Evolutionary conservation across 2,113 vertebrate genomes (phyloP).

Genomic region (Serranochromis macrocephalus): DNA sequence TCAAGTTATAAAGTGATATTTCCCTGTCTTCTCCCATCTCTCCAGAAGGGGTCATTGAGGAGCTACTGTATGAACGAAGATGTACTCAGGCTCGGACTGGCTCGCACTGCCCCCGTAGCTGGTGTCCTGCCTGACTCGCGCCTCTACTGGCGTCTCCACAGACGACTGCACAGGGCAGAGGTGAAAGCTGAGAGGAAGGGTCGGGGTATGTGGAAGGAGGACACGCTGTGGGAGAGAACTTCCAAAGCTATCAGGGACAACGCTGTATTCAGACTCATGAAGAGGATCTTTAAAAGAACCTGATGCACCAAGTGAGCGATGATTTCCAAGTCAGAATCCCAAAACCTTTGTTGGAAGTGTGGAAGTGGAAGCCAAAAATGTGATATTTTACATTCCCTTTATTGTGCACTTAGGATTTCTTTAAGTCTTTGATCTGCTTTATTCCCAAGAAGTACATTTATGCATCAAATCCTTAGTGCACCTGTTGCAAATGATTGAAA

Average conservation of each 20-base stretch:
- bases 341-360: not conserved
- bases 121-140: conserved; percentile 72
- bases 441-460: not conserved
- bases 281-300: conserved; percentile 59
- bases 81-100: conserved; percentile 80
- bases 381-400: not conserved
- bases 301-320: not conserved
- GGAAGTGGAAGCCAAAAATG: not conserved
- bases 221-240: conserved; percentile 68
- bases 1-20: not conserved
- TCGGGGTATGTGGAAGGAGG: conserved; percentile 83
- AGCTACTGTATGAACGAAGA: conserved; percentile 82
- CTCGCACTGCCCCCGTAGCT: conserved; percentile 70
- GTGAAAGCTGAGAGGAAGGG: conserved; percentile 77
- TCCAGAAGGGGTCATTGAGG: conserved; percentile 73
- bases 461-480: not conserved
- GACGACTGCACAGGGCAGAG: conserved; percentile 83
- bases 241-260: conserved; percentile 46
- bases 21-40: not conserved
- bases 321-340: not conserved
- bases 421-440: not conserved
- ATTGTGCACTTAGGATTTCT: not conserved
- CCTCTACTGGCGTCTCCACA: conserved; percentile 82
- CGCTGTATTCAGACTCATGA: conserved; percentile 61
- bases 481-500: not conserved